Conservation (phyloP, 1,140 invertebrate species). For the Epicauta chinensis region DNA sequence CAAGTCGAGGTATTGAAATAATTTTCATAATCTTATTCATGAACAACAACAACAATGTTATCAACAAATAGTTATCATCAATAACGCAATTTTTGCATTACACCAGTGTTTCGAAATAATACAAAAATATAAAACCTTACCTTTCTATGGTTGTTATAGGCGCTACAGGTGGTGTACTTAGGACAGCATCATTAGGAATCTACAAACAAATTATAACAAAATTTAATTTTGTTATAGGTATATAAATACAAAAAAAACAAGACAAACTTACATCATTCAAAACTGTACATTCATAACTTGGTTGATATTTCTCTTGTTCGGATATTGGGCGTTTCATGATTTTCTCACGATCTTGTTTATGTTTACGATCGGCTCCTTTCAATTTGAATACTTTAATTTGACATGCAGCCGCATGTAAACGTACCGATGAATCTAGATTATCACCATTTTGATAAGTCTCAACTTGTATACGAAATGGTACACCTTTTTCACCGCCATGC, state of each 20-base stretch:
- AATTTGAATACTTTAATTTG: slow-evolving; percentile 91
- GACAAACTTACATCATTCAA: slow-evolving; percentile 68
- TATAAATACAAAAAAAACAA: no score
- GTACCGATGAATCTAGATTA: slow-evolving; percentile 41
- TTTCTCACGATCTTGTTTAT: slow-evolving; percentile 95
- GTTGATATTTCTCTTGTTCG: slow-evolving; percentile 92
- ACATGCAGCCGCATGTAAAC: slow-evolving; percentile 87
- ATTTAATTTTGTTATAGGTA: no score
- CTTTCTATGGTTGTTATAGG: slow-evolving; percentile 26
- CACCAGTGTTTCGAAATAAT: no score
- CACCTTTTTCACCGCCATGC: slow-evolving; percentile 96
- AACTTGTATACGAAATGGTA: slow-evolving; percentile 92
- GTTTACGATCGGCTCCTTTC: slow-evolving; percentile 94
- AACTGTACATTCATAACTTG: slow-evolving; percentile 92
- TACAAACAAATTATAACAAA: slow-evolving; percentile 25
- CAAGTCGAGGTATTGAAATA: slow-evolving; percentile 1
- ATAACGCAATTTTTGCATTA: no score
- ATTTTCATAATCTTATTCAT: neutral
- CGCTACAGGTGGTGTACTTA: slow-evolving; percentile 23
- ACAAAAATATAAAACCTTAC: slow-evolving; percentile 24
- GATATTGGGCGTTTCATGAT: slow-evolving; percentile 77
- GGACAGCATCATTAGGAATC: slow-evolving; percentile 35
- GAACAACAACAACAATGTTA: neutral
- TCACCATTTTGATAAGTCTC: slow-evolving; percentile 66
- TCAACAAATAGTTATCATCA: no score